Percentiles rank a stretch among this genome's conserved stretches.
phyloP scores from a whole-genome alignment of 2,888 invertebrate species.

The Agrochola lota region DNA sequence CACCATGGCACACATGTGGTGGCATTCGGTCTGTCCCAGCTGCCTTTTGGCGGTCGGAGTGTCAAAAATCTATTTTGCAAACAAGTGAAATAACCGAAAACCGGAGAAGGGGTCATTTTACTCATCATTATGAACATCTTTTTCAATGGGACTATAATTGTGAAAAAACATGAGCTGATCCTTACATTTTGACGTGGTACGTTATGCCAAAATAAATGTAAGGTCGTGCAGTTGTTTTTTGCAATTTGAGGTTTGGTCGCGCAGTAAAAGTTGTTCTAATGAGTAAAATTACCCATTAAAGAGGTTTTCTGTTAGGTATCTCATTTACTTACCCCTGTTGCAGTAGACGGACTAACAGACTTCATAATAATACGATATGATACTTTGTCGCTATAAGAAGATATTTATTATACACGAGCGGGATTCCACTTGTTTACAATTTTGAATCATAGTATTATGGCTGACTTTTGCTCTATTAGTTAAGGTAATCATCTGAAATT shows the following conservation, averaged over 20 bases:
- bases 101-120: background rate
- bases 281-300: background rate
- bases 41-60: background rate
- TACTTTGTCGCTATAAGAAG: background rate
- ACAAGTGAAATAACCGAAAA: background rate
- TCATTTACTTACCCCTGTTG: background rate
- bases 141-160: background rate
- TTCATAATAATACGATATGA: background rate
- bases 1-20: too few relatives aligned
- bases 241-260: background rate
- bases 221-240: too few relatives aligned
- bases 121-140: too few relatives aligned
- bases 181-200: background rate
- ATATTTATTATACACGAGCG: conserved; percentile 45
- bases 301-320: background rate
- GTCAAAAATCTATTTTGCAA: background rate
- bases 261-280: background rate
- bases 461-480: conserved; percentile 34
- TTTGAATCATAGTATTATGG: conserved; percentile 32
- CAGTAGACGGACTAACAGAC: conserved; percentile 22
- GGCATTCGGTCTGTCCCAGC: background rate
- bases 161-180: background rate
- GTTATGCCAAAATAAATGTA: background rate
- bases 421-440: conserved; percentile 46
- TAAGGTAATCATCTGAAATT: conserved; percentile 2